Percentiles rank a stretch among this genome's conserved stretches.
Evolutionary conservation across 2,888 invertebrate species (phyloP).

Genomic region (Rotaria socialis): DNA sequence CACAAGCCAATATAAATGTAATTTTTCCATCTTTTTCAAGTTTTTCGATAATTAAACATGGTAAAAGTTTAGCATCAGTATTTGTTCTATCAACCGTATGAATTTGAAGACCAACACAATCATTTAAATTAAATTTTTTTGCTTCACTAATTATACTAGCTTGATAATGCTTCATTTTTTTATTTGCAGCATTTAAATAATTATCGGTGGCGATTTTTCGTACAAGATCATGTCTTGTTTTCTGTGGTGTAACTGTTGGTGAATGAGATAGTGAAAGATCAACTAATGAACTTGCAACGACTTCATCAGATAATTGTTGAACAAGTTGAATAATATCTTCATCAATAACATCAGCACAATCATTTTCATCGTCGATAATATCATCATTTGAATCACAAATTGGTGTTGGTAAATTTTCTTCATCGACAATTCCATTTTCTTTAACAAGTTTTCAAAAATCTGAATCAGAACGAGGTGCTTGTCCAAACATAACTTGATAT

Average conservation of each 20-base stretch:
- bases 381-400: neutral
- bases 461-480: neutral
- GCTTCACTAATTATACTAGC: neutral
- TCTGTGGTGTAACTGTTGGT: neutral
- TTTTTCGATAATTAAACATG: neutral
- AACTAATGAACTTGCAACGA: neutral
- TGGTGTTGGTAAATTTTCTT: neutral
- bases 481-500: slow-evolving; percentile 13
- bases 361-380: neutral
- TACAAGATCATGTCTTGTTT: neutral
- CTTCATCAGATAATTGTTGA: neutral
- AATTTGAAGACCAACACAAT: neutral
- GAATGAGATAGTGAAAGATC: neutral
- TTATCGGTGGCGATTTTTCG: neutral
- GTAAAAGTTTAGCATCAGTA: neutral
- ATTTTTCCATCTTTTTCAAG: neutral
- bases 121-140: neutral
- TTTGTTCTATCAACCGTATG: neutral
- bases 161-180: neutral
- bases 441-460: neutral
- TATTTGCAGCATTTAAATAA: neutral
- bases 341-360: neutral
- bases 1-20: neutral
- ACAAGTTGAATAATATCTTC: neutral
- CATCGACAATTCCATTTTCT: neutral